Conservation (phyloP, 1,140 invertebrate genomes). For the Macrostomum lignano region DNA sequence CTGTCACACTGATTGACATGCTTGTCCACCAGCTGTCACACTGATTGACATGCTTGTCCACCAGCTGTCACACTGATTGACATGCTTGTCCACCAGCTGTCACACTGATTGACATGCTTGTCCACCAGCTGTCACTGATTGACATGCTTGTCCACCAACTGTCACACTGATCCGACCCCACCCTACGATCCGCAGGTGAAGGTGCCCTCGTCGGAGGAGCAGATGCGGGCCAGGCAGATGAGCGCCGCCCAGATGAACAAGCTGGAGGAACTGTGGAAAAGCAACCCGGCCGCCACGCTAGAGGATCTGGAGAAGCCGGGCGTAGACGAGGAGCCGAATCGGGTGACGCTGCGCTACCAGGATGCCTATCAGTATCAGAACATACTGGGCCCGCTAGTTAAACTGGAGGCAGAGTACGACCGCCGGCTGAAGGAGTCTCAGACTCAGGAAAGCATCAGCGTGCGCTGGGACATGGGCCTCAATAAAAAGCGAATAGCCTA, state of each 20-base stretch:
- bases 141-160: too few species aligned
- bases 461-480: slow-evolving; percentile 84
- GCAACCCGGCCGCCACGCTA: slow-evolving; percentile 81
- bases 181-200: slow-evolving; percentile 4
- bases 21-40: too few species aligned
- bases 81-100: too few species aligned
- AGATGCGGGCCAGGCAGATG: slow-evolving; percentile 68
- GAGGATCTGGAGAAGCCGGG: slow-evolving; percentile 90
- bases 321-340: slow-evolving; percentile 79
- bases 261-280: slow-evolving; percentile 91
- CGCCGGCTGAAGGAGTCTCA: slow-evolving; percentile 88
- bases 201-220: slow-evolving; percentile 53
- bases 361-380: slow-evolving; percentile 97
- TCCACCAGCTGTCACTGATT: slow-evolving; percentile 36
- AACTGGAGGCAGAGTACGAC: slow-evolving; percentile 91
- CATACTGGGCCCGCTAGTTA: slow-evolving; percentile 82
- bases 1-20: too few species aligned
- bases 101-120: too few species aligned
- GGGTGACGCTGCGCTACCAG: slow-evolving; percentile 46
- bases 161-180: background rate
- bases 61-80: too few species aligned
- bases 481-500: slow-evolving; percentile 89
- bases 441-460: slow-evolving; percentile 88
- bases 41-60: too few species aligned
- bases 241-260: slow-evolving; percentile 84